A percentile compares a stretch with the other conserved stretches of the same genome.
Evolutionary conservation across 2,797 vertebrate genomes (phyloP).

Genomic region (Phaenicophaeus curvirostris): DNA sequence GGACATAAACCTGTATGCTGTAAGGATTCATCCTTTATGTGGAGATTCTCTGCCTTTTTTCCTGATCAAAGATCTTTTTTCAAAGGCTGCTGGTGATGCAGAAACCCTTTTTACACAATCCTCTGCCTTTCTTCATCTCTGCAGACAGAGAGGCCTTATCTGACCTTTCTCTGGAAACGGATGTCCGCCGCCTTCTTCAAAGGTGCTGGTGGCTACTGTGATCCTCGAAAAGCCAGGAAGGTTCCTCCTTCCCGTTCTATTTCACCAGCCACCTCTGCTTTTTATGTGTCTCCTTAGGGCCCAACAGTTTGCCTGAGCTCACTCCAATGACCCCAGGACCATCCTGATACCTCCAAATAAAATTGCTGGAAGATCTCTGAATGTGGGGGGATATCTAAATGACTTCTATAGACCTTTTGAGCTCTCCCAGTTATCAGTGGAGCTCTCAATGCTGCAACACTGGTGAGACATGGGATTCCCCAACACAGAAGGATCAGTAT

Average conservation of each 20-base stretch:
- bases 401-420: not conserved
- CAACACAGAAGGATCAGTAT: not conserved
- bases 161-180: not conserved
- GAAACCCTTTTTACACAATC: not conserved
- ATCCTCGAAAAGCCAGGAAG: not conserved
- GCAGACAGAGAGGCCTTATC: not conserved
- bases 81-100: not conserved
- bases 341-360: not conserved
- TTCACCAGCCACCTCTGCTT: not conserved
- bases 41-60: not conserved
- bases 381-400: too few species aligned
- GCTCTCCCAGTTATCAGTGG: not conserved
- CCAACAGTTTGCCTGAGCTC: not conserved
- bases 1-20: accelerated
- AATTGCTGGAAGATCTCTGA: not conserved
- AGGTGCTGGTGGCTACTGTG: not conserved
- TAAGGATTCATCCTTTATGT: not conserved
- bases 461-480: not conserved
- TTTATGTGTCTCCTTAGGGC: not conserved
- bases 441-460: not conserved
- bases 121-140: not conserved
- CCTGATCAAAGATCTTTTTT: not conserved
- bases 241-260: not conserved
- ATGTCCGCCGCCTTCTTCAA: not conserved
- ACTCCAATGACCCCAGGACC: not conserved